Percentiles rank a stretch among this genome's conserved stretches.
These are phyloP conservation scores for Phortica variegata DNA, from an alignment of 1,140 invertebrate species.

Conservation along the genomic window DNA sequence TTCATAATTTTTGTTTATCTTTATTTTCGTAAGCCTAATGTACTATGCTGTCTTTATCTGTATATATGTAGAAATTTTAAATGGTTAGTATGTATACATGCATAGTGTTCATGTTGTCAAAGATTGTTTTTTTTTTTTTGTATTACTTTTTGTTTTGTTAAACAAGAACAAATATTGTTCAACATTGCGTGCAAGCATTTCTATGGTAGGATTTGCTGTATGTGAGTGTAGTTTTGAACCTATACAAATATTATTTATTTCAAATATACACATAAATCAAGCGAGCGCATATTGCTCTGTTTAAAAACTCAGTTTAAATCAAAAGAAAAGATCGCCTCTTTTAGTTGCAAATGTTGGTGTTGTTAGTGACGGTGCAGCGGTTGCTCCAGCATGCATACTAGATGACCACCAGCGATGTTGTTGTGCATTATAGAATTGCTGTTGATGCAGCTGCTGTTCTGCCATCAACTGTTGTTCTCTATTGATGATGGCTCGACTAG, in stretches of 20 bases:
- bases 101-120: slow-evolving; percentile 17
- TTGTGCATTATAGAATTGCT: slow-evolving; percentile 17
- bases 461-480: background rate
- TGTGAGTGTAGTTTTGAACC: too few species aligned
- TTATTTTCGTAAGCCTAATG: slow-evolving; percentile 29
- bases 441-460: slow-evolving; percentile 9
- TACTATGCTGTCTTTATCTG: slow-evolving; percentile 24
- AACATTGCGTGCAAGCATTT: too few species aligned
- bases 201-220: too few species aligned
- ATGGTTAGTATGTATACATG: slow-evolving; percentile 28
- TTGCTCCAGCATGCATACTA: slow-evolving; percentile 42
- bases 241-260: too few species aligned
- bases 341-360: slow-evolving; percentile 34
- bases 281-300: too few species aligned
- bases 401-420: background rate
- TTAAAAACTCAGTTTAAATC: too few species aligned
- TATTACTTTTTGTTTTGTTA: slow-evolving; percentile 37
- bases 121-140: slow-evolving; percentile 11
- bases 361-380: slow-evolving; percentile 22
- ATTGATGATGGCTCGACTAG: background rate
- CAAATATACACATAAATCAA: too few species aligned
- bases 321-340: slow-evolving; percentile 51
- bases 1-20: slow-evolving; percentile 24
- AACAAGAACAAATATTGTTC: too few species aligned
- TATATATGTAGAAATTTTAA: slow-evolving; percentile 15